Base-by-base conservation (phyloP, 2,113 vertebrate species). In the Felis chaus region DNA sequence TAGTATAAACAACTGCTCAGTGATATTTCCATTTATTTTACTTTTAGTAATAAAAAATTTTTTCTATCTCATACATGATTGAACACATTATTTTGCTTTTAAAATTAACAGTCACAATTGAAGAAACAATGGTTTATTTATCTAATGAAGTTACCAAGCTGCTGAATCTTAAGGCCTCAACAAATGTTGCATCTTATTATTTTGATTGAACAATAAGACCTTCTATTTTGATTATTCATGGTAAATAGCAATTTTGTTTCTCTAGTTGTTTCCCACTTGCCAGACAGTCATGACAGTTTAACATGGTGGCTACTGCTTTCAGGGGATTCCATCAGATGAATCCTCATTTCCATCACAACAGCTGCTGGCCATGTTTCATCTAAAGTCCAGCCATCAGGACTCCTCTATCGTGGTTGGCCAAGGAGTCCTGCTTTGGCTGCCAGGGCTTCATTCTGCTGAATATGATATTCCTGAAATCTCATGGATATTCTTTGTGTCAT, bases 401-500 rank as follows among this genome's bases (percentile, higher is more conserved):
- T 66, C 84, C 7, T 91, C 97, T 99, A 99, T 94, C 98, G 99
- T 13, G 99, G 99, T 5, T 99, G 99, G 14, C 98, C 98, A 68
- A 99, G 98, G 80, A 99, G 99, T 76, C 99, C 99, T 19, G 99
- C 99, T 99, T 99, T 99, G 36, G 99, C 99, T 16, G 99, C 99
- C 96, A 99, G 98, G 36, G 99, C 99, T 98, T 99, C 99, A 0
- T 99, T 99, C 98, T 99, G 99, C 99, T 99, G 99, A 97, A 99
- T 99, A 95, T 99, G 99, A 94, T 99, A 99, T 95, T 99, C 99
- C 98, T 99, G 99, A 98, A 99, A 99, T 14, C 99, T 99, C 99
- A 99, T 99, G 63, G 99, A 99, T 99, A 99, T 99, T 98, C 99
- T 98, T 94, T 99, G 99, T 1, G 99, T 99, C 99, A 99, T 99